A percentile compares a stretch with the other conserved stretches of the same genome.
phyloP scores from a whole-genome alignment of 1,140 invertebrate species.

The Drosophila santomea region DNA sequence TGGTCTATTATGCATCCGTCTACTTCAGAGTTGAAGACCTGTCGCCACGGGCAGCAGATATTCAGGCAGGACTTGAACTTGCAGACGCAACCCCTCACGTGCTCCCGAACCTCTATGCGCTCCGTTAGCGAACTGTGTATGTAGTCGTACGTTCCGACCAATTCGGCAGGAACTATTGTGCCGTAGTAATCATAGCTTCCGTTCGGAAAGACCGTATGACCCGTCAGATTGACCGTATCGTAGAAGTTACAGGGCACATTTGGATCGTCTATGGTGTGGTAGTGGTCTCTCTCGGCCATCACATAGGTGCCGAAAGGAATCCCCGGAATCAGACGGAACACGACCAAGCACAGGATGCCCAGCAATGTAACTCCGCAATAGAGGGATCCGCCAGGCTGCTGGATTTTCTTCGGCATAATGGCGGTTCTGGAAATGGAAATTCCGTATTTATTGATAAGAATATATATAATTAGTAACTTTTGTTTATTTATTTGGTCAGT shows the following conservation, averaged over 20 bases:
- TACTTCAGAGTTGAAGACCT: conserved; percentile 29
- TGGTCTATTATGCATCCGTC: conserved; percentile 47
- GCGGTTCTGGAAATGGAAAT: conserved; percentile 12
- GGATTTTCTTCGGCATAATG: conserved; percentile 50
- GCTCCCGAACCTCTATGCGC: conserved; percentile 57
- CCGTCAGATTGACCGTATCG: conserved; percentile 77
- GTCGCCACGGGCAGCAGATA: conserved; percentile 76
- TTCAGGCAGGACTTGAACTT: conserved; percentile 79
- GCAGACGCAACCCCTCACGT: conserved; percentile 73
- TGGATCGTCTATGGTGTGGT: conserved; percentile 65
- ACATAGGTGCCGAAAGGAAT: conserved; percentile 56
- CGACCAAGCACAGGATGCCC: conserved; percentile 41
- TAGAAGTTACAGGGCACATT: conserved; percentile 74
- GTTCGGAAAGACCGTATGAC: conserved; percentile 49
- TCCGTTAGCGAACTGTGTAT: conserved; percentile 64
- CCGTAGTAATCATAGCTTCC: conserved; percentile 74
- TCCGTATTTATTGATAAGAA: too few relatives aligned
- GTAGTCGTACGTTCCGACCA: conserved; percentile 71
- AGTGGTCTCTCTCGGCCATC: conserved; percentile 42
- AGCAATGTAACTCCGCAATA: conserved; percentile 64
- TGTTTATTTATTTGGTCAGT: too few relatives aligned
- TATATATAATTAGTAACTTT: too few relatives aligned
- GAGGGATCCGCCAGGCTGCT: conserved; percentile 50
- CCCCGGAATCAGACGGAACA: conserved; percentile 62
- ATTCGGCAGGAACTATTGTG: conserved; percentile 62